phyloP scores from a whole-genome alignment of 2,113 vertebrate species.

The Petroica traversi region DNA sequence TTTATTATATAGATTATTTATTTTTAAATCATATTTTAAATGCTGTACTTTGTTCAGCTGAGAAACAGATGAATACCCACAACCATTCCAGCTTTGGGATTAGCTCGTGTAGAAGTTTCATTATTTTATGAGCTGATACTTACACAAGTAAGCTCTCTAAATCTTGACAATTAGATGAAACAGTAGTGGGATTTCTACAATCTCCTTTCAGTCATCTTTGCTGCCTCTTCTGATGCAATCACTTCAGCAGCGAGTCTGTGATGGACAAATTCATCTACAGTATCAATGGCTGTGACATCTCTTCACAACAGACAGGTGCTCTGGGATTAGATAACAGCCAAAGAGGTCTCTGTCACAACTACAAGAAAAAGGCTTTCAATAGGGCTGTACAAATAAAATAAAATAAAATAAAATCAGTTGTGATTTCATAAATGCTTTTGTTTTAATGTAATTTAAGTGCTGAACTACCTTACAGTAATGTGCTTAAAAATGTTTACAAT shows the following conservation, averaged over 20 bases:
- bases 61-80: neutral
- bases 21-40: neutral
- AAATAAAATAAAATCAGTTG: neutral
- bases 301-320: neutral
- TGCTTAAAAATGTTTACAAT: constrained; percentile 36
- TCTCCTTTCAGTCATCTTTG: neutral
- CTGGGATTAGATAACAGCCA: neutral
- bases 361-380: neutral
- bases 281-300: neutral
- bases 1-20: neutral
- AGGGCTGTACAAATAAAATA: neutral
- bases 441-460: neutral
- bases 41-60: neutral
- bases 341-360: neutral
- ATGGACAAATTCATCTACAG: neutral
- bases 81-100: neutral
- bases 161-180: neutral
- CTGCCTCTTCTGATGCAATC: neutral
- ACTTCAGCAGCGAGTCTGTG: neutral
- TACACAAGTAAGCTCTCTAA: neutral
- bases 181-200: neutral
- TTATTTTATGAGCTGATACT: neutral
- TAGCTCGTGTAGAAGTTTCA: neutral
- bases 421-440: neutral
- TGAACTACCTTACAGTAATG: constrained; percentile 1